phyloP scores from a whole-genome alignment of 1,140 invertebrate genomes.

The Zaprionus ornatus region DNA sequence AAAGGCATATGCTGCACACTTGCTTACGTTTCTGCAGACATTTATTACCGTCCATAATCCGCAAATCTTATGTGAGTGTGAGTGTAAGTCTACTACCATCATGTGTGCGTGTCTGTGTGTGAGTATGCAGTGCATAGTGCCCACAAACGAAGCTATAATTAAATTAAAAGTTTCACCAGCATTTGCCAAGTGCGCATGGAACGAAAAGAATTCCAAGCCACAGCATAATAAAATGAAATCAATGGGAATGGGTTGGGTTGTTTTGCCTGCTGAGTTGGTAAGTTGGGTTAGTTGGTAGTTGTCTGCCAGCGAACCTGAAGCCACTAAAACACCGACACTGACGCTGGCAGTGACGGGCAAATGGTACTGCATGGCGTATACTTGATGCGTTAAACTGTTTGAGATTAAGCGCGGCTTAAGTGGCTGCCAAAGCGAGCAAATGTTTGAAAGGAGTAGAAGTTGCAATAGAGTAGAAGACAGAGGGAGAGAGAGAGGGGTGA shows the following conservation, averaged over 20 bases:
- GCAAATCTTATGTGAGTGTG: slow-evolving; percentile 60
- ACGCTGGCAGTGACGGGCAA: slow-evolving; percentile 20
- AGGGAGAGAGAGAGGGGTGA: neutral
- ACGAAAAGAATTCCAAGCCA: slow-evolving; percentile 41
- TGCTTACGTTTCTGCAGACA: slow-evolving; percentile 67
- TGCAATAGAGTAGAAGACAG: neutral
- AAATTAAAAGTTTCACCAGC: slow-evolving; percentile 78
- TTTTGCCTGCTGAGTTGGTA: neutral
- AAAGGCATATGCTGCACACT: slow-evolving; percentile 55
- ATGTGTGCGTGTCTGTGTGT: slow-evolving; percentile 15
- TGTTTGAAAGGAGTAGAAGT: slow-evolving; percentile 5
- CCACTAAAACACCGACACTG: slow-evolving; percentile 7
- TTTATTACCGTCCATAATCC: slow-evolving; percentile 77
- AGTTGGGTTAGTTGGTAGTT: neutral
- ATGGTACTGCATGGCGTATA: slow-evolving; percentile 66
- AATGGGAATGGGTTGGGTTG: slow-evolving; percentile 24
- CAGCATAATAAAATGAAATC: slow-evolving; percentile 56
- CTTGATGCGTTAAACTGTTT: slow-evolving; percentile 69
- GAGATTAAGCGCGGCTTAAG: slow-evolving; percentile 61
- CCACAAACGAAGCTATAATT: slow-evolving; percentile 79
- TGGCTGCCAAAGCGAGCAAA: slow-evolving; percentile 20
- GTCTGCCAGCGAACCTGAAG: slow-evolving; percentile 13
- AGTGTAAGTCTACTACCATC: neutral
- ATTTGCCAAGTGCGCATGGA: slow-evolving; percentile 37
- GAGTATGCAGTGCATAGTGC: slow-evolving; percentile 39